Conservation (phyloP, 53 echinoderm and acorn worm genomes). For the Temnopleurus reevesii region DNA sequence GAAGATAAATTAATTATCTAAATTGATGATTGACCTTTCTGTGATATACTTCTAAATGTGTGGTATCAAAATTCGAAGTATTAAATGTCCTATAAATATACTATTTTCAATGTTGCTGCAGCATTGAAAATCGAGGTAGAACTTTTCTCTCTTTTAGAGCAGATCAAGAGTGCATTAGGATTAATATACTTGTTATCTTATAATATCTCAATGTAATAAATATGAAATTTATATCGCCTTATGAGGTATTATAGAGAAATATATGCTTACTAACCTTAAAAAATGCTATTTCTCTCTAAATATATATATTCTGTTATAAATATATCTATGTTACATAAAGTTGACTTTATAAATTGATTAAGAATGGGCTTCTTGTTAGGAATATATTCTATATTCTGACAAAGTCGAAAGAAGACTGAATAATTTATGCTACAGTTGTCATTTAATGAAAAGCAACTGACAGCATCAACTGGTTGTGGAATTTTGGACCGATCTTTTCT, state of each 20-base stretch:
- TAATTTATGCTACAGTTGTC: slow-evolving; percentile 30
- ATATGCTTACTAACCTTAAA: not conserved
- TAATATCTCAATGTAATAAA: no score
- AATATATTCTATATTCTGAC: not conserved
- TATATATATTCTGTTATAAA: not conserved
- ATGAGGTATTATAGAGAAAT: not conserved
- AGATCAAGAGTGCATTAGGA: no score
- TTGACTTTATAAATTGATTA: not conserved
- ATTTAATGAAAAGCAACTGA: not conserved
- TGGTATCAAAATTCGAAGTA: no score
- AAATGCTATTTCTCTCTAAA: not conserved
- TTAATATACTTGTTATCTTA: no score
- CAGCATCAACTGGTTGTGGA: slow-evolving; percentile 17
- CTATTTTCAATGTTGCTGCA: no score
- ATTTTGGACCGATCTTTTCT: slow-evolving; percentile 20
- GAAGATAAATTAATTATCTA: no score
- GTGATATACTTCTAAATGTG: no score
- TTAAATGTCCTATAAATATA: no score
- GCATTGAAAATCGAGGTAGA: no score
- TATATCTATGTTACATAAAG: not conserved
- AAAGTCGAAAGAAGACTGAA: not conserved
- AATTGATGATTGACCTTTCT: no score
- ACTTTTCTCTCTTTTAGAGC: no score
- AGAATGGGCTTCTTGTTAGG: not conserved
- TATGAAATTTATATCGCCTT: no score